These are phyloP conservation scores for Sebastes elongatus DNA, from an alignment of 2,797 vertebrate genomes.

Conservation along the genomic window DNA sequence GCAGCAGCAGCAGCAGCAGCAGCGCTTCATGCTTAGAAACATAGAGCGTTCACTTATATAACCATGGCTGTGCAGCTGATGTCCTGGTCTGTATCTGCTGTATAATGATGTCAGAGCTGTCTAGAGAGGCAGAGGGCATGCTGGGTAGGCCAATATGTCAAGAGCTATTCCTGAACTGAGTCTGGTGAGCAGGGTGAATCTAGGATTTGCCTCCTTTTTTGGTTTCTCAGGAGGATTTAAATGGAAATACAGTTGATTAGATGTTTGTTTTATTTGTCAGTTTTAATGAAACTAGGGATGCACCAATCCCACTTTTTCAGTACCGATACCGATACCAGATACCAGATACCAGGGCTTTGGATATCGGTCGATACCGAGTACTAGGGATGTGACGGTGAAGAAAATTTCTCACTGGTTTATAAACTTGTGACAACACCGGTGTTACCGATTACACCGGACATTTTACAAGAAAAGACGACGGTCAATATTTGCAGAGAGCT, in stretches of 20 bases:
- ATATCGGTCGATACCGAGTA: too few relatives aligned
- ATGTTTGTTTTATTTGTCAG: background rate
- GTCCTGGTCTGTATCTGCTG: slow-evolving; percentile 69
- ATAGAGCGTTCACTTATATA: slow-evolving; percentile 76
- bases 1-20: slow-evolving; percentile 26
- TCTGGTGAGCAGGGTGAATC: slow-evolving; percentile 7
- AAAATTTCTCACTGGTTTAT: too few relatives aligned
- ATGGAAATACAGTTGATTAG: background rate
- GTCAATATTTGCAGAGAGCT: too few relatives aligned
- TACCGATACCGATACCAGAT: too few relatives aligned
- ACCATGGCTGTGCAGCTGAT: slow-evolving; percentile 70
- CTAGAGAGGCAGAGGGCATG: slow-evolving; percentile 71
- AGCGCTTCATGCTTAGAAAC: slow-evolving; percentile 60
- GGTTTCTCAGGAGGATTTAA: background rate
- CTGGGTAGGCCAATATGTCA: slow-evolving; percentile 73
- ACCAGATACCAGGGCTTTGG: too few relatives aligned
- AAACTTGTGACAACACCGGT: too few relatives aligned
- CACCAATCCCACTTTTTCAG: too few relatives aligned
- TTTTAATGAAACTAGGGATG: background rate
- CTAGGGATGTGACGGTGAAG: too few relatives aligned
- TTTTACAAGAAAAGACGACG: too few relatives aligned
- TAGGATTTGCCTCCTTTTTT: slow-evolving; percentile 8
- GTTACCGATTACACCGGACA: too few relatives aligned
- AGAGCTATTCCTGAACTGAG: slow-evolving; percentile 59
- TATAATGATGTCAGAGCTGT: slow-evolving; percentile 77